phyloP scores from a whole-genome alignment of 2,888 invertebrate genomes.

The Drosophila setosimentum region DNA sequence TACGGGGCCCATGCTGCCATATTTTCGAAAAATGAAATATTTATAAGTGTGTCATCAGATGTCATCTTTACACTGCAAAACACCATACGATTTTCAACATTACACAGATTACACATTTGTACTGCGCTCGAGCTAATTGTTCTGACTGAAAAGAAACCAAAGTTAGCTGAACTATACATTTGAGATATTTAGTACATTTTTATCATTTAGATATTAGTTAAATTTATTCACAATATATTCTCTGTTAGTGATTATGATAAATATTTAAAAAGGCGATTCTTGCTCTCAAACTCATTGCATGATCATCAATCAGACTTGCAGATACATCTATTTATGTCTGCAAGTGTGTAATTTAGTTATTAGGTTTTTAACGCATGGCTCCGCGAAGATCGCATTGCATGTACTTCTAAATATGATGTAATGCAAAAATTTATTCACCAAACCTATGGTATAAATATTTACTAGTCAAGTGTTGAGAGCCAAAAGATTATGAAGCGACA shows the following conservation, averaged over 20 bases:
- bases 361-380: constrained; percentile 21
- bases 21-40: constrained; percentile 22
- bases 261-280: not conserved
- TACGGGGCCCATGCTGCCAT: constrained; percentile 8
- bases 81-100: constrained; percentile 16
- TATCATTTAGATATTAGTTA: not conserved
- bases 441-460: constrained; percentile 5
- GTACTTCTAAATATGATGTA: constrained; percentile 33
- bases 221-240: constrained; percentile 19
- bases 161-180: constrained; percentile 2
- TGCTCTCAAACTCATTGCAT: constrained; percentile 41
- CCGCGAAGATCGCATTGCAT: constrained; percentile 49
- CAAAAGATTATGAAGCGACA: constrained; percentile 7
- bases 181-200: not conserved
- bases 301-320: constrained; percentile 13
- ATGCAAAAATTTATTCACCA: constrained; percentile 3
- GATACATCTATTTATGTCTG: constrained; percentile 13
- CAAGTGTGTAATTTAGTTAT: constrained; percentile 6
- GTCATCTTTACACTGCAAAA: constrained; percentile 13
- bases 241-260: constrained; percentile 5
- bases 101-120: constrained; percentile 7
- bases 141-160: not conserved
- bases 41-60: constrained; percentile 14
- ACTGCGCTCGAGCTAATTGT: not conserved
- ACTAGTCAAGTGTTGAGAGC: constrained; percentile 29